Evolutionary conservation across 2,113 vertebrate genomes (phyloP).

Genomic region (Chrysochloris asiatica): DNA sequence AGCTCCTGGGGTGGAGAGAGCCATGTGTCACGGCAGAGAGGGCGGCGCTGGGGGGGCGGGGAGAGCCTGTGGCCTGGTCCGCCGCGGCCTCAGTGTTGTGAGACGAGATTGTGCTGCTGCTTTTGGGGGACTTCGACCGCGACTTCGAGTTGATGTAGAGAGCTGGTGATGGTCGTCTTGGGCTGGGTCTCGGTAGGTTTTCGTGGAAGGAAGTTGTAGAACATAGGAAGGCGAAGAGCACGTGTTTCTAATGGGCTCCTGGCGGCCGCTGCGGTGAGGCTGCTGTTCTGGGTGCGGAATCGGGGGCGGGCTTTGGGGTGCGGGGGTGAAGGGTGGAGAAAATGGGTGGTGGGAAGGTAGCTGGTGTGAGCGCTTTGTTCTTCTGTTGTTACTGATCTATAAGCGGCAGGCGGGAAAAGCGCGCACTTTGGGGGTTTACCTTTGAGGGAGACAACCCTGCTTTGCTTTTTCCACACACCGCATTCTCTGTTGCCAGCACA

Average conservation of each 20-base stretch:
- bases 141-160: constrained; percentile 47
- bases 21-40: constrained; percentile 70
- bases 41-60: constrained; percentile 77
- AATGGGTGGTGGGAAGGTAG: constrained; percentile 76
- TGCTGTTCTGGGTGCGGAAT: constrained; percentile 80
- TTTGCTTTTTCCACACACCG: constrained; percentile 41
- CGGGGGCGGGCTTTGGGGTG: constrained; percentile 75
- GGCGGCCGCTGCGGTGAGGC: constrained; percentile 76
- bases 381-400: constrained; percentile 76
- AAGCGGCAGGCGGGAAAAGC: constrained; percentile 81
- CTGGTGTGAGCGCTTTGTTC: constrained; percentile 85
- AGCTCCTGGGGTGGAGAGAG: constrained; percentile 60
- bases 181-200: constrained; percentile 69
- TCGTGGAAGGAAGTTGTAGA: constrained; percentile 87
- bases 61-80: constrained; percentile 76
- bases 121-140: constrained; percentile 40
- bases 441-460: constrained; percentile 66
- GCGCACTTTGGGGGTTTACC: constrained; percentile 76
- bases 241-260: constrained; percentile 86
- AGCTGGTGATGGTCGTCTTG: constrained; percentile 47
- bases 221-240: constrained; percentile 86
- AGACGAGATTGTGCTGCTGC: constrained; percentile 53
- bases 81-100: constrained; percentile 48
- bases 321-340: constrained; percentile 74
- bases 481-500: constrained; percentile 32